phyloP scores from a whole-genome alignment of 2,113 vertebrate species.

The Entosphenus tridentatus region DNA sequence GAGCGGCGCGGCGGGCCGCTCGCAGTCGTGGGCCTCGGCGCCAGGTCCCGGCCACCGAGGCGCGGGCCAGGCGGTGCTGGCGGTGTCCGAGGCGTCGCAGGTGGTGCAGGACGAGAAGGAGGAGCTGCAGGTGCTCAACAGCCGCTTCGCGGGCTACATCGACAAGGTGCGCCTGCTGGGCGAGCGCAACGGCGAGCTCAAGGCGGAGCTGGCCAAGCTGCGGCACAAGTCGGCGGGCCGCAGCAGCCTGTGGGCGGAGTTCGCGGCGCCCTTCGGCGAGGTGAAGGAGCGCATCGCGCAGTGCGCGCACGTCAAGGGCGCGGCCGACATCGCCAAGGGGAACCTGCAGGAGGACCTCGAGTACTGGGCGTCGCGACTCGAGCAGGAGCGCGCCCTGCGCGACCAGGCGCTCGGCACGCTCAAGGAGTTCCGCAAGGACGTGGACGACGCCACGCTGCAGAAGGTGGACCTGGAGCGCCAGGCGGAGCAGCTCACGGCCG shows the following conservation, averaged over 20 bases:
- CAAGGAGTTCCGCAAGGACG: conserved; percentile 32
- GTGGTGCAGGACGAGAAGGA: conserved; percentile 29
- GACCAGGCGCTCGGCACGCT: conserved; percentile 35
- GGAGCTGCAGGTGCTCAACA: conserved; percentile 36
- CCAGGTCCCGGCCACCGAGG: conserved; percentile 11
- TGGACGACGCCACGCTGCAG: conserved; percentile 30
- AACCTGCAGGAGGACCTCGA: conserved; percentile 24
- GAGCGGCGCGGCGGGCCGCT: conserved; percentile 13
- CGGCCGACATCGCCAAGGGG: conserved; percentile 23
- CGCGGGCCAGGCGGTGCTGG: conserved; percentile 15
- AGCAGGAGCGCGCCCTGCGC: conserved; percentile 33
- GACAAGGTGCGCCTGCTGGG: conserved; percentile 33
- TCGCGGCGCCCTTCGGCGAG: conserved; percentile 27
- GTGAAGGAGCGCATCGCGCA: conserved; percentile 31
- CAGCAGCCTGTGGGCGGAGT: conserved; percentile 23
- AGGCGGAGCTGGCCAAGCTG: conserved; percentile 18
- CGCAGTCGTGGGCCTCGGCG: background rate
- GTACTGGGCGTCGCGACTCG: conserved; percentile 29
- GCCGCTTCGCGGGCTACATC: conserved; percentile 33
- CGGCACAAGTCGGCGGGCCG: conserved; percentile 19
- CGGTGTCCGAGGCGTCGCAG: conserved; percentile 26
- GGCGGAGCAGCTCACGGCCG: conserved; percentile 22
- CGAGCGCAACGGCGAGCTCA: conserved; percentile 20
- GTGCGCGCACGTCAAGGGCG: conserved; percentile 28
- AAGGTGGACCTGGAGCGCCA: conserved; percentile 28